phyloP scores from a whole-genome alignment of 92 coral and sea anemone genomes.

The Umimayanthus kanabou region DNA sequence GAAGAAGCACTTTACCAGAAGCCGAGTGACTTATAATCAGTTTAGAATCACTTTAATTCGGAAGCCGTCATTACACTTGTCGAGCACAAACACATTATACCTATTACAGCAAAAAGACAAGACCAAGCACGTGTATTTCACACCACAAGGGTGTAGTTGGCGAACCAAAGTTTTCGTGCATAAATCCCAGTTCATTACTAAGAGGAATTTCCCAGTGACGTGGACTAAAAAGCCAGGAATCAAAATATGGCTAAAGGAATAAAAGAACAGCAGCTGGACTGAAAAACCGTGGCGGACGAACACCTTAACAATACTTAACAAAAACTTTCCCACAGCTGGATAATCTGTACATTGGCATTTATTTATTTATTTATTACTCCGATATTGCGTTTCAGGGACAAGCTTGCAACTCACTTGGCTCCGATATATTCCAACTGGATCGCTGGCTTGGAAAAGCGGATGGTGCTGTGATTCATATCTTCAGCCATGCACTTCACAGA shows the following conservation, averaged over 20 bases:
- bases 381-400: background rate
- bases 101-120: background rate
- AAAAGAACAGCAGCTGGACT: background rate
- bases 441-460: background rate
- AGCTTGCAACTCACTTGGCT: background rate
- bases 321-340: too few species aligned
- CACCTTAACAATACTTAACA: background rate
- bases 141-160: too few species aligned
- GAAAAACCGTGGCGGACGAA: background rate
- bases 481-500: slow-evolving; percentile 10
- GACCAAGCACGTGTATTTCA: too few species aligned
- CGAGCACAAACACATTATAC: background rate
- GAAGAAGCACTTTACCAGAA: background rate
- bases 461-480: background rate
- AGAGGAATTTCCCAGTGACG: background rate
- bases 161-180: background rate
- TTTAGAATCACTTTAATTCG: background rate
- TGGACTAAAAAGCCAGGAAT: background rate
- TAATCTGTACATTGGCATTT: background rate
- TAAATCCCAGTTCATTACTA: background rate
- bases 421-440: background rate
- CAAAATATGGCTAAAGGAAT: background rate
- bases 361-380: too few species aligned
- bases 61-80: background rate
- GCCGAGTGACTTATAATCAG: background rate